Base-by-base conservation (phyloP, 2,113 vertebrate species). In the Gobius niger region DNA sequence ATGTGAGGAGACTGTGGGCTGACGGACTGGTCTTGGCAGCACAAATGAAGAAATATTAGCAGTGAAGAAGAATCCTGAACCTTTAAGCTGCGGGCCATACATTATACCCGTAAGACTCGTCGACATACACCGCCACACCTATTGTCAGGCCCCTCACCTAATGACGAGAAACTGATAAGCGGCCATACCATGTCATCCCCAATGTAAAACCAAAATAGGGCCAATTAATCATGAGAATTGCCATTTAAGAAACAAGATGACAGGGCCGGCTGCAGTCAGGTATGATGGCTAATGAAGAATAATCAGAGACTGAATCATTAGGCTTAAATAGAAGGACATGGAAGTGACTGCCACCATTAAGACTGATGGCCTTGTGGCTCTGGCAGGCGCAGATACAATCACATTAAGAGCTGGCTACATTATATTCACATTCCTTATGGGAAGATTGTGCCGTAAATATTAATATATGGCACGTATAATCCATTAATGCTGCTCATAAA, bases 111-210 rank as follows among this genome's bases (percentile, higher is more conserved):
- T 89, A 91, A 87, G 80, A 86, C 83, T 70, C 67, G 88, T 86
- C 86, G 63, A 83, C 76, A 82, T 49, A 42, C 63, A 77, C 73
- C 83, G 53, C 65, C 47, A 1, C 65, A 50, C 68, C 75, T 83
- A 82, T 88, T 89, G 88, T 87, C 72, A 82, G 72, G 67, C 68
- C 78, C 66, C 53, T 68, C 77, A 88, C 69, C 78, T 89, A 91
- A 92, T 90, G 88, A 88, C 79, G 73, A 76, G 81, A 90, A 87
- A 90, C 87, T 88, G 90, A 91, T 90, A 91, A 90, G 89, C 73
- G 46, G 80, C 82, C 78, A 54, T 77, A 80, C 72, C 73, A 56
- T 89, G 88, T 92, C 87, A 87, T 65, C 78, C 15, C 7, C 41
- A 54, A 88, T 90, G 87, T 89, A 83, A 89, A 90, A 88, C 86